A percentile compares a stretch with the other conserved stretches of the same genome.
Conservation (phyloP, 1,140 invertebrate species). For the Sipha flava region DNA sequence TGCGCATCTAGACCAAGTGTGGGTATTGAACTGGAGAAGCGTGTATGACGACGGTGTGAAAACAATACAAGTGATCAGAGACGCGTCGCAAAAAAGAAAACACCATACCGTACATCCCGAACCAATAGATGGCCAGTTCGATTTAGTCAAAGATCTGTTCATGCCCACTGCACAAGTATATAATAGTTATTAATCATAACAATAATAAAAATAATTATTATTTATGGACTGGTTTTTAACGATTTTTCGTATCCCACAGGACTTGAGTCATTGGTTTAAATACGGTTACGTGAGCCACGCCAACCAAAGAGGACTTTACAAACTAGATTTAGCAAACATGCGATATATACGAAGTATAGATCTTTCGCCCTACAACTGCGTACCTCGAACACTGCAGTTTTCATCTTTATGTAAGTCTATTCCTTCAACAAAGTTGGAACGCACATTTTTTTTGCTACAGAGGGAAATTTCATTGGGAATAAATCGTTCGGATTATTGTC, state of each 20-base stretch:
- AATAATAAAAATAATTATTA: no score
- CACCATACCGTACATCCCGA: constrained; percentile 71
- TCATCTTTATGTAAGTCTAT: constrained; percentile 61
- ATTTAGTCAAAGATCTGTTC: constrained; percentile 63
- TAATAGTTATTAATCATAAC: no score
- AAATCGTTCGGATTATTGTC: no score
- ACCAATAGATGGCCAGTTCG: constrained; percentile 70
- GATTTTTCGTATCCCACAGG: constrained; percentile 43
- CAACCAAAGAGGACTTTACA: constrained; percentile 65
- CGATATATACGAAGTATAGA: constrained; percentile 66
- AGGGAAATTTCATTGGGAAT: no score
- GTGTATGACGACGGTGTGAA: constrained; percentile 54
- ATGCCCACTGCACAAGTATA: constrained; percentile 55
- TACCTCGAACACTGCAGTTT: constrained; percentile 61
- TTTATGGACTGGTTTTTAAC: background rate
- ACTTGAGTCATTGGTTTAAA: constrained; percentile 56
- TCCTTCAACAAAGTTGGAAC: background rate
- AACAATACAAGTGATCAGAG: constrained; percentile 66
- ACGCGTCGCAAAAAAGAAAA: constrained; percentile 64
- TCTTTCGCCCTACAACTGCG: constrained; percentile 65
- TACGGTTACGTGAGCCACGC: constrained; percentile 71
- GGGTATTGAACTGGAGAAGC: constrained; percentile 65
- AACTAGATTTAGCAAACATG: constrained; percentile 66
- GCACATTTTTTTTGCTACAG: no score
- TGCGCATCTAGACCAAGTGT: constrained; percentile 66